A percentile compares a stretch with the other conserved stretches of the same genome.
Evolutionary conservation across 2,797 vertebrate species (phyloP).

Genomic region (Micrastur ruficollis): DNA sequence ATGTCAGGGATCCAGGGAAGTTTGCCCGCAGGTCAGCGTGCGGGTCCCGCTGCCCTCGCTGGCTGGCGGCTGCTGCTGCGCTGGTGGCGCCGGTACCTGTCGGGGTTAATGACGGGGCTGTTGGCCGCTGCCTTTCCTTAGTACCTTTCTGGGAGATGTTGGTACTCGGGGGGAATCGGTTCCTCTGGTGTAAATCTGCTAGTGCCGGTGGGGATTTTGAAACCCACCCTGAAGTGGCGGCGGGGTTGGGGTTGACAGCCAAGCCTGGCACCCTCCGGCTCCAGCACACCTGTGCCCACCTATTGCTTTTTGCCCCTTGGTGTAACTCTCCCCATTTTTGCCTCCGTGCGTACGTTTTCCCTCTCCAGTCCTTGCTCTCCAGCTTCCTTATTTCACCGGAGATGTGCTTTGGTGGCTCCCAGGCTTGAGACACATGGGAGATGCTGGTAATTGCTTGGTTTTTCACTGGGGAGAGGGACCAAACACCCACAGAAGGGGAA

Average conservation of each 20-base stretch:
- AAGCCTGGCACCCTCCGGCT: neutral
- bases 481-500: neutral
- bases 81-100: rapidly evolving
- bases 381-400: neutral
- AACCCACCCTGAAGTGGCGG: neutral
- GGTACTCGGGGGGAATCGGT: rapidly evolving
- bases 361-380: neutral
- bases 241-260: neutral
- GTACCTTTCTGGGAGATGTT: neutral
- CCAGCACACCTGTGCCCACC: neutral
- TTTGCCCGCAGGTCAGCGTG: neutral
- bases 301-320: neutral
- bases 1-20: neutral
- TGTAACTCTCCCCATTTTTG: neutral
- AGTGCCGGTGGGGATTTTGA: neutral
- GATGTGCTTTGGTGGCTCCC: neutral
- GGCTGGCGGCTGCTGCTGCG: rapidly evolving
- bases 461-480: neutral
- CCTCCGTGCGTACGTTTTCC: neutral
- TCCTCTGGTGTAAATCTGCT: neutral
- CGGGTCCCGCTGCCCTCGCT: neutral
- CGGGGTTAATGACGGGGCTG: neutral
- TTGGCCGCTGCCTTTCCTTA: neutral
- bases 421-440: neutral
- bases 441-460: neutral